Conservation (phyloP, 2,888 invertebrate genomes). For the Tetheella fluctuosa region DNA sequence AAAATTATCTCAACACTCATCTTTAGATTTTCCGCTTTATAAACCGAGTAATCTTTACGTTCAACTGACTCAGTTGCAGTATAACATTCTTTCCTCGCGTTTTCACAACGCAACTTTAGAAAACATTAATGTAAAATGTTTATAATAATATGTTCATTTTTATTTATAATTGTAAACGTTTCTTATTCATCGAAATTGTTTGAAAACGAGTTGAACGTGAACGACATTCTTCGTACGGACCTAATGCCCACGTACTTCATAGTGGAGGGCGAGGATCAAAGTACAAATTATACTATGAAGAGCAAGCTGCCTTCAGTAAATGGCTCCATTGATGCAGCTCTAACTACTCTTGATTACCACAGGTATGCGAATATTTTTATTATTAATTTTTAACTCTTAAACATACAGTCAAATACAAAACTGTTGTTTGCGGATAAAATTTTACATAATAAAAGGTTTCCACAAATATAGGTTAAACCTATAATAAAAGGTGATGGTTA, state of each 20-base stretch:
- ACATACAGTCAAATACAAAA: too few species aligned
- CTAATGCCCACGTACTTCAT: slow-evolving; percentile 88
- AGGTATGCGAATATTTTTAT: slow-evolving; percentile 75
- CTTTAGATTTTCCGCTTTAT: slow-evolving; percentile 72
- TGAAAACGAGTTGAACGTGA: slow-evolving; percentile 78
- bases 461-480: too few species aligned
- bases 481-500: too few species aligned
- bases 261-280: slow-evolving; percentile 61
- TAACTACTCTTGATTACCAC: slow-evolving; percentile 87
- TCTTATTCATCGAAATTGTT: slow-evolving; percentile 41
- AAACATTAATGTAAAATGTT: slow-evolving; percentile 23
- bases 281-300: slow-evolving; percentile 36
- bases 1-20: slow-evolving; percentile 49
- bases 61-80: slow-evolving; percentile 28
- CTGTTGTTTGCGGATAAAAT: too few species aligned
- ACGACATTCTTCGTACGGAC: slow-evolving; percentile 88
- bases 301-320: slow-evolving; percentile 57
- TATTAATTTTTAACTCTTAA: background rate
- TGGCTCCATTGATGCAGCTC: slow-evolving; percentile 86
- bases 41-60: slow-evolving; percentile 64
- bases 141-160: slow-evolving; percentile 13
- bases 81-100: slow-evolving; percentile 40
- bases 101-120: slow-evolving; percentile 23
- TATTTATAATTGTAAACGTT: background rate
- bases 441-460: too few species aligned